A percentile compares a stretch with the other conserved stretches of the same genome.
Conservation (phyloP, 2,113 vertebrate species). For the Psettodes erumei region DNA sequence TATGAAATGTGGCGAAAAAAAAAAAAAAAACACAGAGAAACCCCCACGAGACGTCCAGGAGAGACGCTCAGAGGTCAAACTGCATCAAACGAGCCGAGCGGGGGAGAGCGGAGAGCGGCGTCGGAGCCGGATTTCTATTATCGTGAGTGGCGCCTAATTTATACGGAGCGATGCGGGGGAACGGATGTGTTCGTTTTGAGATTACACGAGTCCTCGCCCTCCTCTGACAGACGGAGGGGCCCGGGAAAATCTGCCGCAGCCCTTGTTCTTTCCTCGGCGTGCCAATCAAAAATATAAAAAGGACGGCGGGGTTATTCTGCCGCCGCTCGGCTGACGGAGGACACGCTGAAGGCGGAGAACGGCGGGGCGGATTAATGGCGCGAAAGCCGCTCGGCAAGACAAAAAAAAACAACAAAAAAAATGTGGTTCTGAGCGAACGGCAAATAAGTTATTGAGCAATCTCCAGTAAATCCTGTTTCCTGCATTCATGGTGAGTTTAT, state of each 20-base stretch:
- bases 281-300: conserved; percentile 60
- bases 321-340: conserved; percentile 16
- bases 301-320: conserved; percentile 23
- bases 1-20: conserved; percentile 6
- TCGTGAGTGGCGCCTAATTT: conserved; percentile 40
- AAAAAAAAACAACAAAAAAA: no score
- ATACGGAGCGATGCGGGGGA: conserved; percentile 23
- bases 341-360: not conserved
- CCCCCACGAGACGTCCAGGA: not conserved
- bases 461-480: no score
- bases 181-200: conserved; percentile 51
- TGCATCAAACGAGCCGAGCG: not conserved
- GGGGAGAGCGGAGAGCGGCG: conserved; percentile 10
- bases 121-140: conserved; percentile 32
- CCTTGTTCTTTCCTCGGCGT: conserved; percentile 36
- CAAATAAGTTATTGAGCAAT: no score
- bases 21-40: no score
- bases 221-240: conserved; percentile 50
- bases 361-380: not conserved
- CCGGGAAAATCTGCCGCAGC: conserved; percentile 9
- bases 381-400: not conserved
- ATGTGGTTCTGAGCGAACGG: no score
- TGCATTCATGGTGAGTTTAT: not conserved
- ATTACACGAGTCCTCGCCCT: conserved; percentile 35
- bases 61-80: conserved; percentile 46